Conservation (phyloP, 2,888 invertebrate genomes). For the Trachelus iudaicus region DNA sequence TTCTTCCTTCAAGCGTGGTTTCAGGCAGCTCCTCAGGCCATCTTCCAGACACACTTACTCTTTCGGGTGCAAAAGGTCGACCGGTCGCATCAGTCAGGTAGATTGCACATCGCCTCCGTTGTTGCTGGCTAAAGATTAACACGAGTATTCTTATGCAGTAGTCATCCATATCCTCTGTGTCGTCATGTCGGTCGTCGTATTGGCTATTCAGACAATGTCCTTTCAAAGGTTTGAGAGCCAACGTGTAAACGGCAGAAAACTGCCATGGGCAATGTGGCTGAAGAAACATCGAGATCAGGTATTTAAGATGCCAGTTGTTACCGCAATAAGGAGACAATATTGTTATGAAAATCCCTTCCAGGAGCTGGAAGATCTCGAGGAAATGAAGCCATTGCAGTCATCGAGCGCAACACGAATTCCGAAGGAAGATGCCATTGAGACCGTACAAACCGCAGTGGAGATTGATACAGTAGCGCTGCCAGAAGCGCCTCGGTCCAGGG, state of each 20-base stretch:
- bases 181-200: conserved; percentile 74
- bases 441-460: conserved; percentile 27
- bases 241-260: conserved; percentile 76
- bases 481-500: too few relatives aligned
- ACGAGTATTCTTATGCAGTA: conserved; percentile 67
- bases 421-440: conserved; percentile 15
- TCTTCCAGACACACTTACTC: conserved; percentile 75
- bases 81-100: conserved; percentile 75
- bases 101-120: conserved; percentile 8
- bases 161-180: conserved; percentile 76
- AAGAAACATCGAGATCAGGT: conserved; percentile 57
- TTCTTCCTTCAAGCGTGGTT: conserved; percentile 82
- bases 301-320: conserved; percentile 5
- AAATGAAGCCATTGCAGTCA: conserved; percentile 47
- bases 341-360: background rate
- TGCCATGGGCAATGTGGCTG: conserved; percentile 76
- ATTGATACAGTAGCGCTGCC: conserved; percentile 17
- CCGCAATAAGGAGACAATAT: background rate
- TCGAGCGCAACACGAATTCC: conserved; percentile 1
- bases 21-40: conserved; percentile 80
- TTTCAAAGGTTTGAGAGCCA: conserved; percentile 85
- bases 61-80: conserved; percentile 69
- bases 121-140: conserved; percentile 1
- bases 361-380: conserved; percentile 53
- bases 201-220: conserved; percentile 77